Conservation (phyloP, 1,140 invertebrate species). For the Hesperophylax magnus region DNA sequence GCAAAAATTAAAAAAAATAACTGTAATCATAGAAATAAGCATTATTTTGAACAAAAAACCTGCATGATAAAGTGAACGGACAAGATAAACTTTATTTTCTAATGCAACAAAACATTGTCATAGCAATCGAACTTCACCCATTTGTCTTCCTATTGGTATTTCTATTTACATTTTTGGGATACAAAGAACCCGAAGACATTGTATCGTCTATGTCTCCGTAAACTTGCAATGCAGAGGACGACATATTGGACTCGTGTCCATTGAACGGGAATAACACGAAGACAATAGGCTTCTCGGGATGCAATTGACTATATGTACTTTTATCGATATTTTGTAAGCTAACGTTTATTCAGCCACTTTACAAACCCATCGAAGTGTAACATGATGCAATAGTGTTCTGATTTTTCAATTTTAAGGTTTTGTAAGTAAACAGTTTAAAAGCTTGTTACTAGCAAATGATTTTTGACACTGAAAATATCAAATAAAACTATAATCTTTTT, state of each 20-base stretch:
- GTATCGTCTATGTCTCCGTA: conserved; percentile 33
- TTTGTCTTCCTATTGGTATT: background rate
- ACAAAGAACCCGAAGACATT: conserved; percentile 17
- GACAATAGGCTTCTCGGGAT: conserved; percentile 45
- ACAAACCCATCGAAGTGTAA: background rate
- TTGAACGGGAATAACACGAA: conserved; percentile 51
- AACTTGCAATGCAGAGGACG: conserved; percentile 50
- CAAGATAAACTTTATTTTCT: background rate
- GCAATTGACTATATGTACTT: conserved; percentile 52
- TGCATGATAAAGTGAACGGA: background rate
- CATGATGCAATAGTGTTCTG: too few species aligned
- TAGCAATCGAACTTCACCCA: background rate
- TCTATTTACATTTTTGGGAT: conserved; percentile 9
- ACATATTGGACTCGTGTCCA: conserved; percentile 57
- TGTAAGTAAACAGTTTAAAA: too few species aligned
- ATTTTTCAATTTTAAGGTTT: too few species aligned
- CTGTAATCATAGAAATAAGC: background rate
- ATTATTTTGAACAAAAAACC: background rate
- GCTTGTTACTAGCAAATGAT: too few species aligned
- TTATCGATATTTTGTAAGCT: conserved; percentile 14
- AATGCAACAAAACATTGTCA: background rate
- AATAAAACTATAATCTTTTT: too few species aligned
- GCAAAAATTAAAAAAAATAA: background rate
- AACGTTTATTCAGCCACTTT: conserved; percentile 19
- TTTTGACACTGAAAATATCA: too few species aligned